Evolutionary conservation across 2,797 vertebrate species (phyloP).

Genomic region (Micropoecilia bifurca): DNA sequence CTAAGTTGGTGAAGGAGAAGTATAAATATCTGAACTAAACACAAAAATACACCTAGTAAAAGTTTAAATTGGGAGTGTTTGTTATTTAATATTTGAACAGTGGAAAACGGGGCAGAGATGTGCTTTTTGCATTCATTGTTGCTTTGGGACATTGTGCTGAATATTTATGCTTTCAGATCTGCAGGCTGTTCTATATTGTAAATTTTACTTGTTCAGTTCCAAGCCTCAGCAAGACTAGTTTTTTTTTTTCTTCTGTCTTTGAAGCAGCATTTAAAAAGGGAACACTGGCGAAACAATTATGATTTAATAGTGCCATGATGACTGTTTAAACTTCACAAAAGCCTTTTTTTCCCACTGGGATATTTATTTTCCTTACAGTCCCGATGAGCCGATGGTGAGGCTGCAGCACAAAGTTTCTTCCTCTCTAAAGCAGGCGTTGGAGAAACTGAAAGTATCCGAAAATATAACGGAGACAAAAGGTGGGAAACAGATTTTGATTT

Average conservation of each 20-base stretch:
- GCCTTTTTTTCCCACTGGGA: slow-evolving; percentile 1
- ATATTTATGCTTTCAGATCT: slow-evolving; percentile 5
- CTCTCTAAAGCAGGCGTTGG: slow-evolving; percentile 94
- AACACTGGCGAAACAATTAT: neutral
- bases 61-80: neutral
- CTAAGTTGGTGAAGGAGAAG: neutral
- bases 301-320: neutral
- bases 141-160: neutral
- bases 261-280: neutral
- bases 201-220: neutral
- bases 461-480: slow-evolving; percentile 84
- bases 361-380: slow-evolving; percentile 74
- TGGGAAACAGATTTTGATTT: slow-evolving; percentile 56
- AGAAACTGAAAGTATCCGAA: slow-evolving; percentile 91
- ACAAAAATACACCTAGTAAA: neutral
- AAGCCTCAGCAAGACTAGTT: neutral
- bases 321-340: neutral
- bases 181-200: neutral
- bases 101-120: neutral
- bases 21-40: neutral
- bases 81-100: slow-evolving; percentile 3
- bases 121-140: slow-evolving; percentile 3
- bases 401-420: slow-evolving; percentile 91
- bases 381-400: slow-evolving; percentile 90
- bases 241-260: neutral